Conservation (phyloP, 1,140 invertebrate species). For the Procambarus virginalis region DNA sequence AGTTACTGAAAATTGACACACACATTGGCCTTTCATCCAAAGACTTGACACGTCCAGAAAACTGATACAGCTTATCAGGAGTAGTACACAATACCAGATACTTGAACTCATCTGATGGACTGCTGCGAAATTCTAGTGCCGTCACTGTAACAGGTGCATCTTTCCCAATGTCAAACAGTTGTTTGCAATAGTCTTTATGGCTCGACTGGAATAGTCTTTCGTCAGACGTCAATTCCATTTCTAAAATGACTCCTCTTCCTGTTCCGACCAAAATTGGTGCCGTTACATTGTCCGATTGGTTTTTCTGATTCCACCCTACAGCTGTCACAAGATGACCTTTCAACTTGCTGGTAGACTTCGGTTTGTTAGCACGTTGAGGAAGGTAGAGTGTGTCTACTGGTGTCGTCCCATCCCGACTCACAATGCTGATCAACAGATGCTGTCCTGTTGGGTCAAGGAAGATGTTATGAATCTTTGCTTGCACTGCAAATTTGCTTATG, state of each 20-base stretch:
- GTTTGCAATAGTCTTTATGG: constrained; percentile 89
- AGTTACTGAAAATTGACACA: constrained; percentile 85
- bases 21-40: constrained; percentile 86
- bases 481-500: constrained; percentile 72
- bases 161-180: constrained; percentile 90
- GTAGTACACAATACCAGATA: constrained; percentile 86
- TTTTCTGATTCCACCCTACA: constrained; percentile 90
- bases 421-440: constrained; percentile 86
- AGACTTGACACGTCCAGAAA: constrained; percentile 83
- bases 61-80: constrained; percentile 88
- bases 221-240: constrained; percentile 87
- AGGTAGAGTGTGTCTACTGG: constrained; percentile 87
- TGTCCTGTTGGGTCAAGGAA: constrained; percentile 91
- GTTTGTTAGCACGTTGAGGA: constrained; percentile 77
- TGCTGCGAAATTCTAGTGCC: constrained; percentile 86
- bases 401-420: constrained; percentile 79
- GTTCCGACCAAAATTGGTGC: constrained; percentile 92
- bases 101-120: constrained; percentile 79
- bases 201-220: constrained; percentile 82
- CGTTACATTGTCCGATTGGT: constrained; percentile 81
- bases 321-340: constrained; percentile 90
- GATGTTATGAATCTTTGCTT: constrained; percentile 81
- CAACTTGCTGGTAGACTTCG: constrained; percentile 82
- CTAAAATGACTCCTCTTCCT: constrained; percentile 91
- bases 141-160: constrained; percentile 85